These are phyloP conservation scores for Rhinogobius similis DNA, from an alignment of 2,113 vertebrate species.

Conservation along the genomic window DNA sequence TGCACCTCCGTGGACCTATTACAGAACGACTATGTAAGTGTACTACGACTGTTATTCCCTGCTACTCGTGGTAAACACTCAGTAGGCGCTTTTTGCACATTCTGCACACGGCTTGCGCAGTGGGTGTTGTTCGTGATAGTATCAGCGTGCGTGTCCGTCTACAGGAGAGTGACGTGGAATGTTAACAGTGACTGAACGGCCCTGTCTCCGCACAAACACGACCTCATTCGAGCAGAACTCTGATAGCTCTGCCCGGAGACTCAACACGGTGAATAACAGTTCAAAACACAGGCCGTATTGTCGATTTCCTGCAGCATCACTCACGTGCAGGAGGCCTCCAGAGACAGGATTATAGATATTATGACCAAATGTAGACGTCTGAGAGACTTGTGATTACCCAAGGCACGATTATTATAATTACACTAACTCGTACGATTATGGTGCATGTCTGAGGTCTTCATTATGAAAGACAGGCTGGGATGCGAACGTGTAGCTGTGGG, in stretches of 20 bases:
- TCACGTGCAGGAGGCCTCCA: conserved; percentile 4
- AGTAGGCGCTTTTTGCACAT: no score
- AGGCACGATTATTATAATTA: conserved; percentile 31
- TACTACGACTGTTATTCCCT: neutral
- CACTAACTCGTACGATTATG: conserved; percentile 38
- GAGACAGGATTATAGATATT: conserved; percentile 44
- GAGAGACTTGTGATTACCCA: conserved; percentile 28
- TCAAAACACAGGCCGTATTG: conserved; percentile 7
- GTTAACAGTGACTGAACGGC: conserved; percentile 63
- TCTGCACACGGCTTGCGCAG: no score
- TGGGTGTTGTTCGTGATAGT: conserved; percentile 38
- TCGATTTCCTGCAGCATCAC: conserved; percentile 34
- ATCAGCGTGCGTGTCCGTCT: conserved; percentile 44
- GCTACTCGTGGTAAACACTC: neutral
- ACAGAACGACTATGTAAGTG: neutral
- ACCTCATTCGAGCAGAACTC: conserved; percentile 58
- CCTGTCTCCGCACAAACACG: conserved; percentile 55
- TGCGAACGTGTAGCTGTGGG: conserved; percentile 1
- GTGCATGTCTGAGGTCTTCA: conserved; percentile 7
- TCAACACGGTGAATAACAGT: no score
- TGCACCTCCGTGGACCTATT: conserved; percentile 11
- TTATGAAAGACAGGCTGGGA: neutral
- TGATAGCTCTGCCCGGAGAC: conserved; percentile 40
- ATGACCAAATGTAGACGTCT: conserved; percentile 31
- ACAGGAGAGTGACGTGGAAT: conserved; percentile 64